phyloP scores from a whole-genome alignment of 2,797 vertebrate species.

The Bradypus variegatus region DNA sequence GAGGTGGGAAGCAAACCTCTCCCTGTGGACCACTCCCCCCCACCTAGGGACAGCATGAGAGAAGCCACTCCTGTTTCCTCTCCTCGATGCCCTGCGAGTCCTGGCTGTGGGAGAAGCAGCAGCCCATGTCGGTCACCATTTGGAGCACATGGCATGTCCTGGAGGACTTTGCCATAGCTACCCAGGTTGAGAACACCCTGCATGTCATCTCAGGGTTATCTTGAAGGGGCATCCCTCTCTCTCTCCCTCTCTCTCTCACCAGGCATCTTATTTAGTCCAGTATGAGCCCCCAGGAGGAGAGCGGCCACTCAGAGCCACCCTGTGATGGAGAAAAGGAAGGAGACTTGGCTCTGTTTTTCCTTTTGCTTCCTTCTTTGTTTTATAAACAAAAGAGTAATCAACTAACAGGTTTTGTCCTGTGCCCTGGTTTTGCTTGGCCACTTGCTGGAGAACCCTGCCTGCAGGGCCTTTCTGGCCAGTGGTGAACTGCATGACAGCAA shows the following conservation, averaged over 20 bases:
- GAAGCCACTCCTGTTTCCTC: background rate
- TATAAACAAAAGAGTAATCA: constrained; percentile 23
- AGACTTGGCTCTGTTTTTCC: background rate
- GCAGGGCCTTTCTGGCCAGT: background rate
- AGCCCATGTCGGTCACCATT: background rate
- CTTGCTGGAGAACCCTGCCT: background rate
- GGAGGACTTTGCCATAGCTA: background rate
- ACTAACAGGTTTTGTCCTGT: background rate
- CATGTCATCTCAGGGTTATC: background rate
- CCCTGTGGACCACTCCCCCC: background rate
- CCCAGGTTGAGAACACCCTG: background rate
- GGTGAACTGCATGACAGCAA: background rate
- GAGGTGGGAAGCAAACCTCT: background rate
- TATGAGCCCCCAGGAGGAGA: background rate
- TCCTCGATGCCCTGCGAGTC: background rate
- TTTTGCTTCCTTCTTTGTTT: constrained; percentile 10
- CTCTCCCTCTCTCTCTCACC: background rate
- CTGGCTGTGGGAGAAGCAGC: too few relatives aligned
- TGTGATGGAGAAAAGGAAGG: background rate
- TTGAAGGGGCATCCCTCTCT: background rate
- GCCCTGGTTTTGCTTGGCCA: background rate
- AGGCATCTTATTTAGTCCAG: background rate
- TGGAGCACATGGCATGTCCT: background rate
- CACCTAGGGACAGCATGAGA: background rate
- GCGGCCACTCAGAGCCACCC: too few relatives aligned